Evolutionary conservation across 2,113 vertebrate genomes (phyloP), one percentile per base, ranked within the genome.

Genomic region (Anser cygnoides): DNA sequence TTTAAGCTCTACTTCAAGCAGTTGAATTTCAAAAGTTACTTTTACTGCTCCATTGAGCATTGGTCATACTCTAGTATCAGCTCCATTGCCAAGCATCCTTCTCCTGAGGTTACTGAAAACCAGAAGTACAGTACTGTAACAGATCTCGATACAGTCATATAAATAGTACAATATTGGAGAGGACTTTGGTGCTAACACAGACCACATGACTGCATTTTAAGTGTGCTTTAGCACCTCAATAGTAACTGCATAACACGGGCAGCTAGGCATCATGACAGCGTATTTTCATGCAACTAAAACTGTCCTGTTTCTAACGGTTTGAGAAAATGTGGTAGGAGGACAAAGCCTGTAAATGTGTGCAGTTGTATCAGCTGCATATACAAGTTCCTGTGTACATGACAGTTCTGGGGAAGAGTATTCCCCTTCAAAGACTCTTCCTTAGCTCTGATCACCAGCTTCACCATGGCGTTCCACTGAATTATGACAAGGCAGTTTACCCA

Each of bases 221-320:
- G 33, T 0, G 1, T 12, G 41, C 29, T 29, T 14, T n/a, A 28
- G 12, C 65, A 31, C 20, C 52, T 39, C 5, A 0, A 43, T 29
- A 35, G 15, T 9, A 31, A 9, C 16, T 5, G 28, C 44, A 1
- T 9, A 13, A 33, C 39, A 41, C 1, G 0, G 43, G 20, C 49
- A 67, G 20, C 26, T 26, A 20, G 15, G 10, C 13, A 5, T 9
- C 19, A 11, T 62, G 4, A 4, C 0, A 7, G 37, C 8, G 28
- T 37, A 19, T 6, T 63, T 55, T 19, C 3, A 58, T n/a, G 7
- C 59, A 44, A 5, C 13, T 6, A 28, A 62, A 44, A 10, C 41
- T 35, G 6, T 4, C 13, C 17, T 9, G 6, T 26, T 71, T 31
- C 44, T 41, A 54, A 23, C 2, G 35, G 6, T 59, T 61, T 82